These are phyloP conservation scores for Eurystomus gularis DNA, from an alignment of 2,113 vertebrate genomes.

Conservation along the genomic window DNA sequence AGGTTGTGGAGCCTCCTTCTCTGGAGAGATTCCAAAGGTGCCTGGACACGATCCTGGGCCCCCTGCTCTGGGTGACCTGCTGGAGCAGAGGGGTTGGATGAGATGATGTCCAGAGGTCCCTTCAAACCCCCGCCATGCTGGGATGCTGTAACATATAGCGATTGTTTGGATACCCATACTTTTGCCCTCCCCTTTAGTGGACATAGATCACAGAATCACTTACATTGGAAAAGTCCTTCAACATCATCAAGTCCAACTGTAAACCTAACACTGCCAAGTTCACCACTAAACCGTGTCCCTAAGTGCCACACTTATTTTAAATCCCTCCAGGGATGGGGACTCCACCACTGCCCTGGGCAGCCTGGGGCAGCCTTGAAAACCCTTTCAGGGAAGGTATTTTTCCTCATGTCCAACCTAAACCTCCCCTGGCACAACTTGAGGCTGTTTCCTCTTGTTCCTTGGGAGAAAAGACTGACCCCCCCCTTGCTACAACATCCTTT, in stretches of 20 bases:
- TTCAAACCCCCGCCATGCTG: no score
- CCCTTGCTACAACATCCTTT: rapidly evolving
- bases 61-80: no score
- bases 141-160: no score
- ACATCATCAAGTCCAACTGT: rapidly evolving
- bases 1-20: no score
- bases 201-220: background rate
- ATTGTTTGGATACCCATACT: background rate
- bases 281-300: background rate
- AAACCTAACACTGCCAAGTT: background rate
- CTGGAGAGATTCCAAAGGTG: no score
- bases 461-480: rapidly evolving
- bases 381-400: rapidly evolving
- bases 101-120: no score
- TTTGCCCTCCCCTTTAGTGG: background rate
- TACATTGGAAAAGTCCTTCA: background rate
- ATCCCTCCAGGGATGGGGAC: rapidly evolving
- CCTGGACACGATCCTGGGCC: no score
- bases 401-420: background rate
- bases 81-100: no score
- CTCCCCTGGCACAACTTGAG: background rate
- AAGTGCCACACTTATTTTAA: background rate
- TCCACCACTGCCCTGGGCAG: background rate
- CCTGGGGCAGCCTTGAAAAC: background rate
- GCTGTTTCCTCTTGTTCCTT: rapidly evolving